These are phyloP conservation scores for Galemys pyrenaicus DNA, from an alignment of 2,113 vertebrate genomes.

Conservation along the genomic window DNA sequence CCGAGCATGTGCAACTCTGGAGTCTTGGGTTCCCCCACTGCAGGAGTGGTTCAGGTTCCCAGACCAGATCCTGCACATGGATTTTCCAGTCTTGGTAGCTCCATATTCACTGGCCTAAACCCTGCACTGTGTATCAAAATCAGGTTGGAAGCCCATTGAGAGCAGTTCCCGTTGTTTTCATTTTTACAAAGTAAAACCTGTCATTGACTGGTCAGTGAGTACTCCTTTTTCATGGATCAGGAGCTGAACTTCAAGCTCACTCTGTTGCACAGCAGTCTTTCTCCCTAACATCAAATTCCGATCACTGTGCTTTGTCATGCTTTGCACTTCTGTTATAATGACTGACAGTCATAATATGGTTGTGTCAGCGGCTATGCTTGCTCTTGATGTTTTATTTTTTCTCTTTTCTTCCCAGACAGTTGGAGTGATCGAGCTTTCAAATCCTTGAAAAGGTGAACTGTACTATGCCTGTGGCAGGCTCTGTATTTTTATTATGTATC, in stretches of 20 bases:
- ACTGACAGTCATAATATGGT: background rate
- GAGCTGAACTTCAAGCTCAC: background rate
- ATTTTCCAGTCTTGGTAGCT: background rate
- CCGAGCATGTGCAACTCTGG: background rate
- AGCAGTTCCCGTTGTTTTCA: background rate
- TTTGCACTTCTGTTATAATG: conserved; percentile 17
- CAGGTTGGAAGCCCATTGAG: background rate
- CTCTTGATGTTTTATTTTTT: conserved; percentile 5
- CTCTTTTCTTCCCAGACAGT: background rate
- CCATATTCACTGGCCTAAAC: rapidly evolving
- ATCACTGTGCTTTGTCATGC: background rate
- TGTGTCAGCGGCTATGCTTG: background rate
- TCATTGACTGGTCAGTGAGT: too few relatives aligned
- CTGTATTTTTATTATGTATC: background rate
- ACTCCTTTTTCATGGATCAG: background rate
- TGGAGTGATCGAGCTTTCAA: background rate
- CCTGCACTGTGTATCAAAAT: background rate
- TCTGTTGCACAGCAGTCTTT: background rate
- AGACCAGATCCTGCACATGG: background rate
- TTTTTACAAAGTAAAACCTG: background rate
- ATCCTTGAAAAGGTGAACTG: background rate
- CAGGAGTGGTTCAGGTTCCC: background rate
- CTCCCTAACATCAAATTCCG: background rate
- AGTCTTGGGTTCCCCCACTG: background rate
- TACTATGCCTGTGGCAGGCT: background rate